Conservation (phyloP, 2,113 vertebrate species). For the Solea solea region DNA sequence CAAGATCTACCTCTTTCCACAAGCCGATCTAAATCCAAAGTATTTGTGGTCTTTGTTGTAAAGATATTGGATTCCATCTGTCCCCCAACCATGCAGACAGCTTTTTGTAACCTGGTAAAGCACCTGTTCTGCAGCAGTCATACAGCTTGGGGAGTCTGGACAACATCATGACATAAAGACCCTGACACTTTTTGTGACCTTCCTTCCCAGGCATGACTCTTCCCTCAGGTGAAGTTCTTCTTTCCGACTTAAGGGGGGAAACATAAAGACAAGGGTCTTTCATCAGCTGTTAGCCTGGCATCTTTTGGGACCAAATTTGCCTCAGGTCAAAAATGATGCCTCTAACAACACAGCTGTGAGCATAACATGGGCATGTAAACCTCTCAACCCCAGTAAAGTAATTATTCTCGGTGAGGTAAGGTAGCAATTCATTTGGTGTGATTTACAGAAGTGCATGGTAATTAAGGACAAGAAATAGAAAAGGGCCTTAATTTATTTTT, state of each 20-base stretch:
- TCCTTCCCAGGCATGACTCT: background rate
- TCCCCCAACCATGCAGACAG: background rate
- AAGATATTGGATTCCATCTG: background rate
- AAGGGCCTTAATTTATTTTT: too few species aligned
- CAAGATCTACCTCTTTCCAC: too few species aligned
- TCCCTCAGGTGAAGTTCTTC: background rate
- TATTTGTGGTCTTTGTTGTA: too few species aligned
- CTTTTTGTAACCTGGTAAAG: too few species aligned
- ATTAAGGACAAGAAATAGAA: too few species aligned
- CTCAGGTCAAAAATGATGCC: background rate
- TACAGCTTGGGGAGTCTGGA: background rate
- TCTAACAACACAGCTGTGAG: background rate
- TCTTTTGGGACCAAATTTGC: background rate
- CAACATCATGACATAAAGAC: background rate
- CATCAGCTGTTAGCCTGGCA: slow-evolving; percentile 2
- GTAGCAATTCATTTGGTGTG: background rate
- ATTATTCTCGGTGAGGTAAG: background rate
- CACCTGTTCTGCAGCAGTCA: too few species aligned
- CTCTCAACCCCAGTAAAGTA: background rate
- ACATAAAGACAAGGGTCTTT: background rate
- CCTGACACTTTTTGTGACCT: background rate
- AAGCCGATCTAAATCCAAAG: too few species aligned
- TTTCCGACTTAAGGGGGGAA: too few species aligned
- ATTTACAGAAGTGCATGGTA: too few species aligned
- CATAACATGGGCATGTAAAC: background rate